Evolutionary conservation across 2,888 invertebrate species (phyloP), one percentile per base, ranked within the genome.

Genomic region (Cataglyphis cursor): DNA sequence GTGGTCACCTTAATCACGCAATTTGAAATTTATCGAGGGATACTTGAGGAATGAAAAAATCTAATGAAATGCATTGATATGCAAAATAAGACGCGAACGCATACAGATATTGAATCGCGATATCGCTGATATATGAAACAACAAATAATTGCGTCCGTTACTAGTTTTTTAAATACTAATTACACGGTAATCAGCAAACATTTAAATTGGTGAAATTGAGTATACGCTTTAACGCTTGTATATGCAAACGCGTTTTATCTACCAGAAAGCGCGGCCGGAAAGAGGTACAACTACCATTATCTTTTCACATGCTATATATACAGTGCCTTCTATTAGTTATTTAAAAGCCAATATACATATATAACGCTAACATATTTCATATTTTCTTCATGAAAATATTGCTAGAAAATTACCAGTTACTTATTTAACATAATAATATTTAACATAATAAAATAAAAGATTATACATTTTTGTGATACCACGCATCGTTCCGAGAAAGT

Each of bases 61-160:
- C 44, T 68, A 78, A 78, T 78, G 59, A 80, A 80, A 68, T 35
- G 70, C 78, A 80, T 70, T 80, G 78, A 80, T 80, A 80, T 80
- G 78, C 70, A 80, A 70, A 80, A 44, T 61, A 59, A 57, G 48
- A 57, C 15, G 76, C 41, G 57, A 21, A 44, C 10, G 59, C 2
- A 18, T 21, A 1, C n/a, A 61, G 78, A 68, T 80, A 80, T 78
- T 24, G 68, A 31, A 66, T 78, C 44, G 68, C 31, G 59, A 78
- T 68, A 57, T 18, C 6, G 24, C 31, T 8, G 59, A 59, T 68
- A 35, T 15, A 44, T 48, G 35, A 61, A 59, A 59, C 15, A 41
- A 12, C 35, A 80, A 80, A 80, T 80, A 70, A 80, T 80, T 70
- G 35, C 24, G 24, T 70, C 24, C 24, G 35, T 80, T 61, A 70